Evolutionary conservation across 2,888 invertebrate species (phyloP), one percentile per base, ranked within the genome.

Genomic region (Sinodicranocentrus sp.): DNA sequence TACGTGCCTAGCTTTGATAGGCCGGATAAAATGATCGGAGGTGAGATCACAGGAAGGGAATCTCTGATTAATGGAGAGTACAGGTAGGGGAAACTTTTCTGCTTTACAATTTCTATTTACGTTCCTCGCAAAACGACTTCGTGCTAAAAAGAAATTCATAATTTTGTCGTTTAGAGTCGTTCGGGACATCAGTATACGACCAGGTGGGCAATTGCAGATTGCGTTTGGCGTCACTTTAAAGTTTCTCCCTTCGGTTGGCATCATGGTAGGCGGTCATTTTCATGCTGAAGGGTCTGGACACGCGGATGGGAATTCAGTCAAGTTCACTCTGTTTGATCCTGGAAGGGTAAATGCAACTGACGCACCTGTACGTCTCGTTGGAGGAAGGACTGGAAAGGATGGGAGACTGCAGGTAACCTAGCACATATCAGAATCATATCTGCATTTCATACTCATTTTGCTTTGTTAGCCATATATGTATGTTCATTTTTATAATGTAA

Each of bases 261-360:
- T 99, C 93, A 96, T 99, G 95, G 95, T 99, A 1, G 98, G 98
- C 54, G 98, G 98, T 0, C 94, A 95, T 90, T 91, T 98, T 59
- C 96, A 96, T 89, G 96, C 96, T 0, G 89, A 89, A 78, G 89
- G 89, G 48, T 88, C 84, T 84, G 88, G 80, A 15, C 88, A 89
- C 54, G 68, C 85, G 6, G 87, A 88, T 25, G 88, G 88, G 8
- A 85, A 85, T 26, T 65, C 79, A 43, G 88, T 89, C 3, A 87
- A 88, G 33, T 89, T 89, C 52, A 89, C 89, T n/a, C 82, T 88
- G 13, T 88, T 87, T 79, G 89, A 88, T 67, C 85, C 86, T 33
- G 87, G 85, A 26, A 76, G 87, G 15, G 93, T 93, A 85, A 91
- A 92, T 6, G 94, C 94, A 89, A 93, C 94, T 0, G 91, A 93